Base-by-base conservation (phyloP, 2,113 vertebrate species). In the Myrmophylax atrothorax region DNA sequence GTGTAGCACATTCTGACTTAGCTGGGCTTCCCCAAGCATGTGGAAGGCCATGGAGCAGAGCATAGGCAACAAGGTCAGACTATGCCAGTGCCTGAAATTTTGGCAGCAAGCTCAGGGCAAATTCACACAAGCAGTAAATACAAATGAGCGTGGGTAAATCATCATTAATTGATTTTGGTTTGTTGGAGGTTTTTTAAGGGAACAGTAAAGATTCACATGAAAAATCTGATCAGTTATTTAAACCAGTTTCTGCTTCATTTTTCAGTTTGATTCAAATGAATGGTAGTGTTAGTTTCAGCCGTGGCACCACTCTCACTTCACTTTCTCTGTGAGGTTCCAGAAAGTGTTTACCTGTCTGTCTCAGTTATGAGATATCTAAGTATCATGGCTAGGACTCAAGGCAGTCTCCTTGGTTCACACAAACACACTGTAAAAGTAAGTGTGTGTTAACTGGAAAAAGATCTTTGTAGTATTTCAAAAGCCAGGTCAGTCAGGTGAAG, bases 71-170 rank as follows among this genome's bases (percentile, higher is more conserved):
- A 17, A 9, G 37, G 19, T 17, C 15, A 47, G 28, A 15, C 58
- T 33, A 4, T 4, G 24, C 62, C 3, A 0, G 18, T 1, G 3
- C 44, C 40, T 7, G 4, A 29, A 59, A 13, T 24, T 75, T 44
- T 60, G 49, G 4, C 20, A 72, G 3, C 12, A 52, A 79, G 15
- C 24, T 56, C 33, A 85, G n/a, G 44, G 24, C 13, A 83, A 56
- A 62, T 56, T 42, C 18, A 33, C 16, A 24, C 2, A 7, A 10
- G 22, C 17, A 31, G 10, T 12, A 75, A 84, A 68, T 52, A 59
- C 14, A 68, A 29, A 38, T 50, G 37, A 78, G 26, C 11, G 3
- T 3, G 68, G 7, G 15, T 14, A 14, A 13, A 84, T 44, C 37
- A n/a, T 70, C 19, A 5, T 4, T 35, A 23, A 29, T 42, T 42